Evolutionary conservation across 2,113 vertebrate species (phyloP).

Genomic region (Hyaena hyaena): DNA sequence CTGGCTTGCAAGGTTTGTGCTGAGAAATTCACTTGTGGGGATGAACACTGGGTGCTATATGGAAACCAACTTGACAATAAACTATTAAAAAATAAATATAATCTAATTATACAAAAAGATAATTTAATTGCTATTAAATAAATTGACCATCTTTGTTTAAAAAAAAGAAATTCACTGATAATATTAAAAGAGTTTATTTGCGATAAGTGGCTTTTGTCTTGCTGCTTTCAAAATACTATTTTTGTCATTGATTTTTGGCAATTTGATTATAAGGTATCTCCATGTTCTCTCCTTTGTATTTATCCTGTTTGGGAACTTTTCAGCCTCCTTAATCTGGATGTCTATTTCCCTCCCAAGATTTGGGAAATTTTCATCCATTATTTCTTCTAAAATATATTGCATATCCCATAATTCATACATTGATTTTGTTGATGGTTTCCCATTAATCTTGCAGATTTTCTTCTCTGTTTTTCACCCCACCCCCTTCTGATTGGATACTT

Average conservation of each 20-base stretch:
- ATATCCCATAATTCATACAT: not conserved
- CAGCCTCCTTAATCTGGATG: not conserved
- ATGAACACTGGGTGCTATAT: too few relatives aligned
- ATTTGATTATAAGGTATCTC: not conserved
- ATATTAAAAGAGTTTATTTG: not conserved
- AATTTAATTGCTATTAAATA: too few relatives aligned
- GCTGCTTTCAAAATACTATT: not conserved
- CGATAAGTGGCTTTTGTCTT: not conserved
- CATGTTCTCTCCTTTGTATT: not conserved
- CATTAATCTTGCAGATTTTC: not conserved
- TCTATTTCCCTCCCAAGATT: not conserved
- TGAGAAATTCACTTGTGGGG: not conserved
- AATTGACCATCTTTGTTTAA: too few relatives aligned
- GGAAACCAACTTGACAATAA: too few relatives aligned
- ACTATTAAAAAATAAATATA: too few relatives aligned
- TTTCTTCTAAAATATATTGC: not conserved
- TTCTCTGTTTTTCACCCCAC: not conserved
- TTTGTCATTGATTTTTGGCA: not conserved
- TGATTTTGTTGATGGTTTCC: not conserved
- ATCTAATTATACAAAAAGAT: too few relatives aligned
- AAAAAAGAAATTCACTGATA: not conserved
- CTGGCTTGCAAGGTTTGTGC: not conserved
- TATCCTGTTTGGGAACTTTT: not conserved
- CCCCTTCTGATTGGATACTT: not conserved
- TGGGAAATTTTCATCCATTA: not conserved